These are phyloP conservation scores for Darevskia mixta DNA, from an alignment of 2,797 vertebrate genomes.

Conservation along the genomic window DNA sequence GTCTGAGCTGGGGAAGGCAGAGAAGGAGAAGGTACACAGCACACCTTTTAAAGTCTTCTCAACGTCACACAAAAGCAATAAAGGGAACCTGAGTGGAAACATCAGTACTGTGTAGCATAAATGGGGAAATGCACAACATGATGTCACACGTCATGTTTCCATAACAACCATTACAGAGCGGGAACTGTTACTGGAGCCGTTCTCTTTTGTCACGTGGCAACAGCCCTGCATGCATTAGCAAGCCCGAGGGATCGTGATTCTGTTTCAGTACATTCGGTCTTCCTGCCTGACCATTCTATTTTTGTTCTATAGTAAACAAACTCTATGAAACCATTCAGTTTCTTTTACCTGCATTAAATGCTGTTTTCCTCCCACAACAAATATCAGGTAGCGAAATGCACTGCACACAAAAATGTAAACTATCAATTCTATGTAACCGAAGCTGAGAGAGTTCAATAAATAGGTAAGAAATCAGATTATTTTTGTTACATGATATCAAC, in stretches of 20 bases:
- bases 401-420: background rate
- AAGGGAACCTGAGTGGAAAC: background rate
- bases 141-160: background rate
- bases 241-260: background rate
- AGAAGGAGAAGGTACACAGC: background rate
- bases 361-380: background rate
- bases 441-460: background rate
- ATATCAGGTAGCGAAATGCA: background rate
- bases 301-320: background rate
- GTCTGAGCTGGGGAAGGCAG: background rate
- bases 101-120: background rate
- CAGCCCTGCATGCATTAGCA: background rate
- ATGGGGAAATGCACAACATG: background rate
- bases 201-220: background rate
- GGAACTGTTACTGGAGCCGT: background rate
- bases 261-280: background rate
- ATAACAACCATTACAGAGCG: background rate
- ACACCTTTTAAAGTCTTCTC: background rate
- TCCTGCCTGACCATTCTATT: background rate
- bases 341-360: background rate
- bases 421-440: background rate
- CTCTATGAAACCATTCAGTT: too few relatives aligned
- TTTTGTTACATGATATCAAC: slow-evolving; percentile 18
- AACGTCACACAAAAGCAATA: background rate
- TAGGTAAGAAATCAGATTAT: slow-evolving; percentile 2